A percentile compares a stretch with the other conserved stretches of the same genome.
Conservation (phyloP, 2,797 vertebrate species). For the Ataeniobius toweri region DNA sequence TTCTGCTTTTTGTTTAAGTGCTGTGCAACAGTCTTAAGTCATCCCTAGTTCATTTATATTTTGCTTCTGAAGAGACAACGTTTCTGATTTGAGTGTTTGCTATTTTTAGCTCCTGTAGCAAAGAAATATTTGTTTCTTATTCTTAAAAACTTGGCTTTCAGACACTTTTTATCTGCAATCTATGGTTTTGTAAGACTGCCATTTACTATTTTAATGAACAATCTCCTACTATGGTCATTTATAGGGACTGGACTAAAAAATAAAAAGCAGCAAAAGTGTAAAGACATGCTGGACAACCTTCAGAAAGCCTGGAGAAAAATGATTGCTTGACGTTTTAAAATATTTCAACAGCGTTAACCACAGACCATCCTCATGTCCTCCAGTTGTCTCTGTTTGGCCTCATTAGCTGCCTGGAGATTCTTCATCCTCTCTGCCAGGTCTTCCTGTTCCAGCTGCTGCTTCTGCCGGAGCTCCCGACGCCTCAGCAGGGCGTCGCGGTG, state of each 20-base stretch:
- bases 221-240: too few species aligned
- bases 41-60: too few species aligned
- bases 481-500: conserved; percentile 89
- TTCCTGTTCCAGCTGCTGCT: conserved; percentile 84
- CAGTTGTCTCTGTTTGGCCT: conserved; percentile 90
- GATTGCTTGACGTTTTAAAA: neutral
- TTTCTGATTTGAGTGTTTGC: too few species aligned
- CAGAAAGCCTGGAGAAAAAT: too few species aligned
- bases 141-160: too few species aligned
- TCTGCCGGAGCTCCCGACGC: conserved; percentile 87
- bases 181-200: neutral
- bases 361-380: conserved; percentile 89
- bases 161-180: neutral
- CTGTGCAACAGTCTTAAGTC: too few species aligned
- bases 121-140: too few species aligned
- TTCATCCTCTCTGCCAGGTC: conserved; percentile 89
- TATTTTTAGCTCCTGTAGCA: too few species aligned
- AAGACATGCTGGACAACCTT: neutral
- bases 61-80: too few species aligned
- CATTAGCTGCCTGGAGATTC: conserved; percentile 87
- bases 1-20: too few species aligned
- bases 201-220: neutral
- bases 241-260: too few species aligned
- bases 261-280: neutral
- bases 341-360: conserved; percentile 5